Evolutionary conservation across 1,140 invertebrate genomes (phyloP).

Genomic region (Cotesia chilonis): DNA sequence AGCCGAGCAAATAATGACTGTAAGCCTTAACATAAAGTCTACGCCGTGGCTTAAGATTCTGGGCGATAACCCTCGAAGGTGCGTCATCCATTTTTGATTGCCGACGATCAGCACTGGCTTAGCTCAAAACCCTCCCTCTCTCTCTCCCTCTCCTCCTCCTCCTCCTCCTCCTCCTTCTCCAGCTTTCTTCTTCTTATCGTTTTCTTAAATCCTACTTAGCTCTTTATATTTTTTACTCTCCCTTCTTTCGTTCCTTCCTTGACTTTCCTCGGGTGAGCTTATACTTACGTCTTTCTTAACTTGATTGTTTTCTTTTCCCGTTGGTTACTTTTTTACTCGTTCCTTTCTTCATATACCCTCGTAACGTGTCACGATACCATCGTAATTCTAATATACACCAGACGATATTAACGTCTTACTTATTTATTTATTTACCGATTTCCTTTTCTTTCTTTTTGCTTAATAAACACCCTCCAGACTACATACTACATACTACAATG

Average conservation of each 20-base stretch:
- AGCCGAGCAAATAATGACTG: conserved; percentile 23
- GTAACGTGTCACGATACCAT: no score
- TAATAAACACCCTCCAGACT: no score
- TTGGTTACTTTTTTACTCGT: no score
- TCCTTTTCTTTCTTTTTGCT: no score
- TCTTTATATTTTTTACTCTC: not conserved
- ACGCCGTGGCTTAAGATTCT: not conserved
- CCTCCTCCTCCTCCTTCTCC: not conserved
- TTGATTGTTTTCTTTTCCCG: no score
- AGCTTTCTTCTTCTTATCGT: conserved; percentile 26
- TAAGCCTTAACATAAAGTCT: conserved; percentile 33
- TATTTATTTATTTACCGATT: no score
- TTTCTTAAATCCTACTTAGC: conserved; percentile 15
- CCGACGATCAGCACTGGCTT: conserved; percentile 29
- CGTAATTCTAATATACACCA: no score
- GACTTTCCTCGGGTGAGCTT: no score
- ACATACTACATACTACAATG: no score
- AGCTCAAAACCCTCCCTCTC: conserved; percentile 25
- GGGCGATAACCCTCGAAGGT: conserved; percentile 27
- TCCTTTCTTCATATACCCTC: no score
- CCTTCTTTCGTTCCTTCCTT: not conserved
- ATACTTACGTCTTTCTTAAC: no score
- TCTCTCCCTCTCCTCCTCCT: not conserved
- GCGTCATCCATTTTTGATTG: conserved; percentile 57
- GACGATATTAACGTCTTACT: no score